Base-by-base conservation (phyloP, 2,888 invertebrate genomes). In the Tiliacea aurago region DNA sequence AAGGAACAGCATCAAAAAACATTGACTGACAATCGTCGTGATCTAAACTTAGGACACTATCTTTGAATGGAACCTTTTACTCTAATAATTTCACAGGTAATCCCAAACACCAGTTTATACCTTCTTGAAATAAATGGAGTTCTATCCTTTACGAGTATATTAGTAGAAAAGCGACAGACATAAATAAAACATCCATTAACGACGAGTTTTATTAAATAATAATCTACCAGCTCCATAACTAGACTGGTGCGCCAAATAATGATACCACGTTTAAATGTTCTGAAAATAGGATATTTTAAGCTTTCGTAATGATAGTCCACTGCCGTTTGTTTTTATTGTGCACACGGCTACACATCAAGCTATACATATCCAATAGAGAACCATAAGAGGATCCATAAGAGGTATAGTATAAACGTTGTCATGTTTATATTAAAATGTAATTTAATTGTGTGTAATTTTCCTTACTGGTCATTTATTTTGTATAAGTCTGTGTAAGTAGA, bases 11-110 rank as follows among this genome's bases (percentile, higher is more conserved):
- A 61, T 61, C 45, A 74, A 53, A 53, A 43, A 28, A 63, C 10
- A 74, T 15, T 58, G n/a, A 23, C 20, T 37, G 28, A 49, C n/a
- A 37, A 23, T 41, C 1, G 20, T n/a, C 18, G 15, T n/a, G 15
- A 33, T 64, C 41, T 76, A 33, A 47, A 59, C 45, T 53, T 15
- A 59, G 33, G 33, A 55, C 43, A 18, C 28, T 65, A n/a, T 63
- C 5, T 37, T 23, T 9, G 15, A 63, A 68, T n/a, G 41, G 9
- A 64, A 61, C n/a, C 23, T 61, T 65, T 61, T 70, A 43, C 43
- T 65, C 7, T 61, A 28, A 70, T 71, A 66, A 62, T 55, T 49
- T 68, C 13, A 51, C n/a, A 49, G 23, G 23, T 13, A 62, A 18
- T n/a, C 20, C 7, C 9, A 49, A 41, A 56, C 7, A 74, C 43